Percentiles rank a stretch among this genome's conserved stretches.
phyloP scores from a whole-genome alignment of 1,140 invertebrate genomes.

The Papilio machaon region DNA sequence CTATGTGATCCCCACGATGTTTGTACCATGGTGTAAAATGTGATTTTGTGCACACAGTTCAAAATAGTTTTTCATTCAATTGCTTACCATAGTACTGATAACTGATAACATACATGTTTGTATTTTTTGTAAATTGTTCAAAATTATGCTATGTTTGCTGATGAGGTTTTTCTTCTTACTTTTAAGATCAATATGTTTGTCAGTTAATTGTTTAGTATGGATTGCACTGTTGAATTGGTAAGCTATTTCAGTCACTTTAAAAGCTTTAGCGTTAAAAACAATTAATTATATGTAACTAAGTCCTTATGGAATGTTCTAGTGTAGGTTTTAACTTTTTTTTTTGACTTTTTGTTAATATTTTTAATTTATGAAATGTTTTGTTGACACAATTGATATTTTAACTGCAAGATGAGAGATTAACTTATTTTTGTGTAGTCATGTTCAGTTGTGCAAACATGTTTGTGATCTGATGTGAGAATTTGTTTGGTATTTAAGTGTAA shows the following conservation, averaged over 20 bases:
- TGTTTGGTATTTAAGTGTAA: conserved; percentile 73
- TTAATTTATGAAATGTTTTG: conserved; percentile 72
- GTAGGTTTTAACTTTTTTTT: conserved; percentile 64
- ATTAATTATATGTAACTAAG: conserved; percentile 28
- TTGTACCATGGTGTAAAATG: conserved; percentile 21
- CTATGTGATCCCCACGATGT: conserved; percentile 56
- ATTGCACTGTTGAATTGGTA: conserved; percentile 17
- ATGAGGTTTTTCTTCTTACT: conserved; percentile 60
- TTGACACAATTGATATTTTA: conserved; percentile 79
- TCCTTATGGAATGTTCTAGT: conserved; percentile 60
- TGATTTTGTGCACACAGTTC: conserved; percentile 12
- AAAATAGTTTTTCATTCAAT: conserved; percentile 5
- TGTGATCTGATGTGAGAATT: conserved; percentile 78
- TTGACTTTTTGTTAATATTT: conserved; percentile 77
- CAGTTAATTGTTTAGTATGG: conserved; percentile 10
- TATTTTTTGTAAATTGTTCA: conserved; percentile 66
- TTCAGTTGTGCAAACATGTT: conserved; percentile 74
- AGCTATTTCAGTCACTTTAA: conserved; percentile 32
- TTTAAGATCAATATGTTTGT: conserved; percentile 41
- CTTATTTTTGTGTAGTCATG: conserved; percentile 74
- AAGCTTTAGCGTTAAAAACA: conserved; percentile 46
- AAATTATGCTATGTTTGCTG: conserved; percentile 57
- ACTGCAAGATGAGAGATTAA: conserved; percentile 78
- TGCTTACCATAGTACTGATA: conserved; percentile 46
- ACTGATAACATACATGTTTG: conserved; percentile 64